Conservation (phyloP, 2,113 vertebrate species). For the Geothlypis trichas region DNA sequence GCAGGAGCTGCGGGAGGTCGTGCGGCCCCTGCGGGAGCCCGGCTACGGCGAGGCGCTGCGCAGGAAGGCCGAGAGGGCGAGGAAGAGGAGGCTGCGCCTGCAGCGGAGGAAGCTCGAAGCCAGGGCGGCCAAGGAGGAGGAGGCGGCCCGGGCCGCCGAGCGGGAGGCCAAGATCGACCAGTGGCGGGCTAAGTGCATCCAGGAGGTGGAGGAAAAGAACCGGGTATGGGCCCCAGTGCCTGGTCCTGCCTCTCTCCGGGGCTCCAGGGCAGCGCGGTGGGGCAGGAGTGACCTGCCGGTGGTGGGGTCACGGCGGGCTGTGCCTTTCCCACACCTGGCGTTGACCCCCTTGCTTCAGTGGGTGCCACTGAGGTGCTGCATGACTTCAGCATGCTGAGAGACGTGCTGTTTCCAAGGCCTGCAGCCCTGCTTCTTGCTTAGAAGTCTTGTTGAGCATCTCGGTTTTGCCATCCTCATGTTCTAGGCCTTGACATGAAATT, state of each 20-base stretch:
- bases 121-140: constrained; percentile 63
- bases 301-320: accelerated
- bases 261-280: background rate
- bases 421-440: background rate
- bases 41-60: constrained; percentile 47
- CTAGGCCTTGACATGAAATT: background rate
- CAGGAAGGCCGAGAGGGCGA: constrained; percentile 60
- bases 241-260: background rate
- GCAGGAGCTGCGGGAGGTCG: constrained; percentile 56
- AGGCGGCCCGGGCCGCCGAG: constrained; percentile 65
- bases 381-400: background rate
- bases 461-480: accelerated
- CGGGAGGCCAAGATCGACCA: constrained; percentile 83
- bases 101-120: constrained; percentile 63
- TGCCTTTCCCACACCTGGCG: accelerated
- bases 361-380: background rate
- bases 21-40: constrained; percentile 66
- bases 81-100: constrained; percentile 74
- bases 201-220: constrained; percentile 87
- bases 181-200: constrained; percentile 85
- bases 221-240: constrained; percentile 66
- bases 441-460: background rate
- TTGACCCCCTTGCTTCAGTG: accelerated
- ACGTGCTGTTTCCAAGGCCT: accelerated
- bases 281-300: accelerated